phyloP scores from a whole-genome alignment of 2,113 vertebrate species.

The Nothobranchius furzeri region DNA sequence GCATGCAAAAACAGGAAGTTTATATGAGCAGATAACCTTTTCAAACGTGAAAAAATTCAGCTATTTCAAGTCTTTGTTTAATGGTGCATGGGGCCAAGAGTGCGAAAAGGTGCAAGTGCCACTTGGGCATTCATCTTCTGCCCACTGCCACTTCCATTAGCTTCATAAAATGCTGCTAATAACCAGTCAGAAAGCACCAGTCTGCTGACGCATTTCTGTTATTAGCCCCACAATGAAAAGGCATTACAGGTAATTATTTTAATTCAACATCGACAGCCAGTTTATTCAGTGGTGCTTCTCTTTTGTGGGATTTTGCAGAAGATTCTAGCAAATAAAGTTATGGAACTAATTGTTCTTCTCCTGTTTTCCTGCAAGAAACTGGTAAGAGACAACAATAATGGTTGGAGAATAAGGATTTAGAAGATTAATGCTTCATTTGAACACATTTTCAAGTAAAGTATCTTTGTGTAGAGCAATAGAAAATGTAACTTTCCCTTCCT shows the following conservation, averaged over 20 bases:
- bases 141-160: slow-evolving; percentile 31
- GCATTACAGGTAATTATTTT: slow-evolving; percentile 19
- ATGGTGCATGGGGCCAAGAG: slow-evolving; percentile 60
- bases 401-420: too few species aligned
- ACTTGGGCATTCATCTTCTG: slow-evolving; percentile 53
- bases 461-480: too few species aligned
- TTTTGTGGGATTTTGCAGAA: slow-evolving; percentile 3
- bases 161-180: slow-evolving; percentile 39
- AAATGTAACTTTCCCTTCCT: too few species aligned
- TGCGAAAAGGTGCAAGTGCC: slow-evolving; percentile 58
- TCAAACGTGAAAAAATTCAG: slow-evolving; percentile 46
- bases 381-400: too few species aligned
- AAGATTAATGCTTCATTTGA: too few species aligned
- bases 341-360: too few species aligned
- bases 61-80: slow-evolving; percentile 44
- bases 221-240: slow-evolving; percentile 34
- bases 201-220: slow-evolving; percentile 26
- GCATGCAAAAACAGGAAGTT: slow-evolving; percentile 26
- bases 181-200: slow-evolving; percentile 41
- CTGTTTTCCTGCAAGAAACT: too few species aligned
- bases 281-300: too few species aligned
- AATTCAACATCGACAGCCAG: too few species aligned
- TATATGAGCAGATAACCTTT: slow-evolving; percentile 36
- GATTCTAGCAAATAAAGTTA: too few species aligned
- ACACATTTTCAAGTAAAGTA: too few species aligned